Conservation (phyloP, 1,140 invertebrate genomes). For the Oryzaephilus surinamensis region DNA sequence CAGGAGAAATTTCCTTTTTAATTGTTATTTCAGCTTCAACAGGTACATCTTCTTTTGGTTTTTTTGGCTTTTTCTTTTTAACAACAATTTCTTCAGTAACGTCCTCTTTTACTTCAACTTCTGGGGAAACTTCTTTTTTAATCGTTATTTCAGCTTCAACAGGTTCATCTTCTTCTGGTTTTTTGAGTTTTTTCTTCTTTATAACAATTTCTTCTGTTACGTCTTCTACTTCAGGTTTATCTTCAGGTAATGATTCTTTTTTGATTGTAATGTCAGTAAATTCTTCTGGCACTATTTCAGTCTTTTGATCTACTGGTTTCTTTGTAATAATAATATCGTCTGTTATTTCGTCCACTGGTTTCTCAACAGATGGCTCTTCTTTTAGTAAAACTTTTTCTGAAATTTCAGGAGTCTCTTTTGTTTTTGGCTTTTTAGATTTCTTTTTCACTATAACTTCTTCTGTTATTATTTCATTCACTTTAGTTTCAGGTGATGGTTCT, state of each 20-base stretch:
- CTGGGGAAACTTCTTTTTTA: constrained; percentile 3
- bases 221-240: constrained; percentile 15
- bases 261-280: too few species aligned
- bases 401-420: constrained; percentile 12
- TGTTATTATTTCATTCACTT: constrained; percentile 9
- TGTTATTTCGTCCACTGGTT: constrained; percentile 2
- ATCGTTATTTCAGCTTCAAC: constrained; percentile 10
- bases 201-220: constrained; percentile 15
- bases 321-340: constrained; percentile 14
- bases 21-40: constrained; percentile 32
- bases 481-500: constrained; percentile 20
- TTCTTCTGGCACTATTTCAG: too few species aligned
- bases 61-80: constrained; percentile 14
- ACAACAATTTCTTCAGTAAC: constrained; percentile 13
- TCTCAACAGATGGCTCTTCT: too few species aligned
- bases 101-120: constrained; percentile 28
- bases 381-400: too few species aligned
- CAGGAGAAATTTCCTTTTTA: constrained; percentile 22
- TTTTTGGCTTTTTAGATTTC: constrained; percentile 22
- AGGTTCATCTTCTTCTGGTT: constrained; percentile 13
- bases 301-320: constrained; percentile 16
- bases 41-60: constrained; percentile 14
- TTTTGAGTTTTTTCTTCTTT: constrained; percentile 24
- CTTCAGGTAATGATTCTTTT: constrained; percentile 18
- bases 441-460: constrained; percentile 18